Evolutionary conservation across 2,797 vertebrate species (phyloP), one percentile per base, ranked within the genome.

Genomic region (Telmatherina bonti): DNA sequence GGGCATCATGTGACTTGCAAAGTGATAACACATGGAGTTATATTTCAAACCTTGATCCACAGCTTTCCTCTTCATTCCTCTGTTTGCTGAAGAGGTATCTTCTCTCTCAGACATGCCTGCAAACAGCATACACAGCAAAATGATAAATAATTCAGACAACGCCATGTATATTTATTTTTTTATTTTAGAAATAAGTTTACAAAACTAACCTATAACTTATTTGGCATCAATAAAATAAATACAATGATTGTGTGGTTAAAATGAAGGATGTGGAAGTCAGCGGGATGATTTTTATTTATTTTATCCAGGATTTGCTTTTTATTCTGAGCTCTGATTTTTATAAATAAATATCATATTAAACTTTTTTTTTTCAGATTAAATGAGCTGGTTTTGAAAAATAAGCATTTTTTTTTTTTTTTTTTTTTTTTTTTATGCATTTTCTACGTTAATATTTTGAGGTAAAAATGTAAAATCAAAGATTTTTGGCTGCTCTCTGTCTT

Each of bases 11-110:
- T 85, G 85, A 89, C 59, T 10, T 7, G 7, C 63, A 75, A 70
- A 70, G 57, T 67, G 70, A 61, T 70, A 38, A 54, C 55, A 67
- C 55, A 78, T 31, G 38, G 49, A 77, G 74, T 9, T 55, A 20
- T 55, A 73, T 77, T 74, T 86, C 89, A 62, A 73, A 95, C 95
- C 94, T 94, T 90, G 85, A 62, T 93, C 91, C 47, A 72, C 60
- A 33, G 91, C 88, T 84, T 93, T 94, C 71, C 95, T 91, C 86
- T 95, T 95, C 76, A 69, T 74, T 57, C 90, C 79, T 77, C 90
- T 89, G 60, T 54, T 81, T 5, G 70, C 51, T 15, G 52, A 35
- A 4, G 60, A 41, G 20, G 7, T 49, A 0, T 81, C 69, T 1
- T 75, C 70, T 62, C 26, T 79, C n/a, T 81, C 74, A 22, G 9